These are phyloP conservation scores for Kryphioiulus occultus DNA, from an alignment of 2,888 invertebrate species.

Conservation along the genomic window DNA sequence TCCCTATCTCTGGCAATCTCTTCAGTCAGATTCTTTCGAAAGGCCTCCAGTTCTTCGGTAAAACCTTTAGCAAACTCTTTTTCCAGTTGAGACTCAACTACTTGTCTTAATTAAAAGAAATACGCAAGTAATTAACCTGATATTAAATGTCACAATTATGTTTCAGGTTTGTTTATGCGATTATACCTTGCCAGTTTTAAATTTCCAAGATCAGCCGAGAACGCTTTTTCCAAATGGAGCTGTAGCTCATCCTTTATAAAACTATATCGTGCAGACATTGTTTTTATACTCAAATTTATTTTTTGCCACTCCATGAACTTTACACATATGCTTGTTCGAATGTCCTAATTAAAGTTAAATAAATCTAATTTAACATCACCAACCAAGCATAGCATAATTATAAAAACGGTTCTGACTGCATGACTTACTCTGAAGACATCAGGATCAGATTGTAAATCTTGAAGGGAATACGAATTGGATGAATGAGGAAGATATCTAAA, in stretches of 20 bases:
- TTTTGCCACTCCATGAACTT: neutral
- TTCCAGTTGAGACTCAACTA: neutral
- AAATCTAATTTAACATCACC: neutral
- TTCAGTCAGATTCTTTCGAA: neutral
- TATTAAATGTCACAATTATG: neutral
- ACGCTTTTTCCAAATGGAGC: neutral
- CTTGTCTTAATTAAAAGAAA: neutral
- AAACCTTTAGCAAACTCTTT: constrained; percentile 18
- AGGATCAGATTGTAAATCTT: neutral
- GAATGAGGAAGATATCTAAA: neutral
- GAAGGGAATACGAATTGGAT: neutral
- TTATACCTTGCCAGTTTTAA: neutral
- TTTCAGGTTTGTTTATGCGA: neutral
- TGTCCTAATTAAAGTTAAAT: neutral
- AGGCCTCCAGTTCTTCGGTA: neutral
- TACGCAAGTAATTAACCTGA: neutral
- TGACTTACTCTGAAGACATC: neutral
- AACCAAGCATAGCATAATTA: neutral
- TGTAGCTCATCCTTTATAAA: neutral
- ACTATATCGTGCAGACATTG: neutral
- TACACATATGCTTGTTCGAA: neutral
- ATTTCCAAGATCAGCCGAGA: neutral
- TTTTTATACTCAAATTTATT: neutral
- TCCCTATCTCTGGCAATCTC: neutral
- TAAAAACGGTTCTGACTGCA: neutral